Conservation (phyloP, 1,140 invertebrate species). For the Anoplolepis gracilipes region DNA sequence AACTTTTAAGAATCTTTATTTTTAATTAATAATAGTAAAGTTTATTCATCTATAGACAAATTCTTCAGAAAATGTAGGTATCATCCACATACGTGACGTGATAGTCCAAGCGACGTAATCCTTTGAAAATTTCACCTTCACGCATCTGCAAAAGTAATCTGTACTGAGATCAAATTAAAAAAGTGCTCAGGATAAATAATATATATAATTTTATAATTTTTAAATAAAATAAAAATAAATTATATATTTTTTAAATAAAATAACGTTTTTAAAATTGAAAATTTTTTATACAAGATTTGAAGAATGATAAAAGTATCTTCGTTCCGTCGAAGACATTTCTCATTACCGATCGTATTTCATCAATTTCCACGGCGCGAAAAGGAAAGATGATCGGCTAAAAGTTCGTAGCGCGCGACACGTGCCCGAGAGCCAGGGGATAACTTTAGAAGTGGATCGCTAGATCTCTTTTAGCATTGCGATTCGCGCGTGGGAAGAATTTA, state of each 20-base stretch:
- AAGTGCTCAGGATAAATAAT: no score
- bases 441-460: constrained; percentile 75
- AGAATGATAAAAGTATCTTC: not conserved
- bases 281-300: no score
- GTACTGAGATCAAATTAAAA: no score
- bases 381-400: constrained; percentile 14
- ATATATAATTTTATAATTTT: no score
- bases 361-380: constrained; percentile 61
- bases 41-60: not conserved
- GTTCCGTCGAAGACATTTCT: not conserved
- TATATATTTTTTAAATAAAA: no score
- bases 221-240: no score
- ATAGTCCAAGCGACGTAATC: not conserved
- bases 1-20: not conserved
- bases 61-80: not conserved
- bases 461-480: constrained; percentile 74
- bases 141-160: constrained; percentile 22
- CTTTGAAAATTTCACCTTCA: constrained; percentile 16
- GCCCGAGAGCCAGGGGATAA: constrained; percentile 67
- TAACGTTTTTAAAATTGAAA: no score
- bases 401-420: constrained; percentile 68
- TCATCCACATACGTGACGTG: not conserved
- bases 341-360: constrained; percentile 57
- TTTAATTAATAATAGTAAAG: not conserved
- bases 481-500: constrained; percentile 77